A percentile compares a stretch with the other conserved stretches of the same genome.
These are phyloP conservation scores for Nicator chloris DNA, from an alignment of 2,113 vertebrate species.

Conservation along the genomic window DNA sequence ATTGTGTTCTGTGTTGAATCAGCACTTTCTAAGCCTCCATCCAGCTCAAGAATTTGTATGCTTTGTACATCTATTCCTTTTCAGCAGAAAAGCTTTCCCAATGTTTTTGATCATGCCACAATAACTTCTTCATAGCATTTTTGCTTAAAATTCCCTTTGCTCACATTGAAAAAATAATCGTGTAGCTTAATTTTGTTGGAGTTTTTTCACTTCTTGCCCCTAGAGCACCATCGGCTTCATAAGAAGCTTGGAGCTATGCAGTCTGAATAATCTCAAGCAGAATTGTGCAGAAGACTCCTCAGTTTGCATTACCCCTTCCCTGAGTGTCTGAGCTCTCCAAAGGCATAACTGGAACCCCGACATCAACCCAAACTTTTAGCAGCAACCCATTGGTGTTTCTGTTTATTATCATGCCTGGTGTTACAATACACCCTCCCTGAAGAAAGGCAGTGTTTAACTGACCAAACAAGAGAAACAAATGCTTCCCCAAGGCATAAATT, in stretches of 20 bases:
- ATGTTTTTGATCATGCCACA: not conserved
- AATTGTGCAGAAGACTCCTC: not conserved
- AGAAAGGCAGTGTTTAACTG: constrained; percentile 40
- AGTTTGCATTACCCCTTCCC: not conserved
- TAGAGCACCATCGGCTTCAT: not conserved
- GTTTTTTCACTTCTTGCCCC: not conserved
- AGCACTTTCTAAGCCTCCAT: not conserved
- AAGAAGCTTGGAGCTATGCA: not conserved
- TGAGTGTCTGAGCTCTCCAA: not conserved
- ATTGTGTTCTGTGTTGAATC: not conserved
- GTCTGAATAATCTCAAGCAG: not conserved
- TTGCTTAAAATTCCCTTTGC: not conserved
- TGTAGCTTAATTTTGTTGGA: not conserved
- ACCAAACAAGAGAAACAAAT: constrained; percentile 53
- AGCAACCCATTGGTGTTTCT: not conserved
- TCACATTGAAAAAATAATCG: not conserved
- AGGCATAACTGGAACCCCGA: not conserved
- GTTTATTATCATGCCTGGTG: constrained; percentile 18
- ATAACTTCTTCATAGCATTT: not conserved
- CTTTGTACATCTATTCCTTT: not conserved
- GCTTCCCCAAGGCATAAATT: constrained; percentile 55
- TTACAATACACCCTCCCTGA: constrained; percentile 9
- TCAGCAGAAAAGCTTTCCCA: not conserved
- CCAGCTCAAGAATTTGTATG: not conserved
- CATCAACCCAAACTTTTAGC: not conserved